These are phyloP conservation scores for Percopsis omiscomaycus DNA, from an alignment of 2,797 vertebrate species.

Conservation along the genomic window DNA sequence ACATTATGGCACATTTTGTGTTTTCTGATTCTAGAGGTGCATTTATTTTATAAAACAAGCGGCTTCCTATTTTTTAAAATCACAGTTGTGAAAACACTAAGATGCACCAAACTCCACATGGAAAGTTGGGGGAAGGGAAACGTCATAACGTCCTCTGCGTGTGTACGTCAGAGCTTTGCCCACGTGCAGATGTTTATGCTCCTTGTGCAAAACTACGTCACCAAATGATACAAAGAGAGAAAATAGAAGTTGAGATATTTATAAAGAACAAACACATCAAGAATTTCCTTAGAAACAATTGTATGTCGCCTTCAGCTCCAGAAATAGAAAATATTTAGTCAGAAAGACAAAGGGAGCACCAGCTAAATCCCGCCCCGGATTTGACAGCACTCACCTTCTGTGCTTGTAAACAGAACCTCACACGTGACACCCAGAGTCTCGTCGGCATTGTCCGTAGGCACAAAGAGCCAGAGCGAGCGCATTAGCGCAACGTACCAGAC, in stretches of 20 bases:
- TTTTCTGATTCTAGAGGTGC: too few species aligned
- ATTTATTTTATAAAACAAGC: too few species aligned
- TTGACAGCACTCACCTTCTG: slow-evolving; percentile 59
- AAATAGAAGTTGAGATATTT: background rate
- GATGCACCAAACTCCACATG: too few species aligned
- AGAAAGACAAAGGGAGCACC: background rate
- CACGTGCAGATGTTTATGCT: slow-evolving; percentile 84
- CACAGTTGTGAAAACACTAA: too few species aligned
- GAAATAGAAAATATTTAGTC: background rate
- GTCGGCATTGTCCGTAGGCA: slow-evolving; percentile 65
- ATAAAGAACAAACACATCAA: background rate
- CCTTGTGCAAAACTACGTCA: slow-evolving; percentile 58
- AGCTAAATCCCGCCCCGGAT: slow-evolving; percentile 64
- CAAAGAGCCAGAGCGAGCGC: slow-evolving; percentile 18
- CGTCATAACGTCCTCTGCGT: slow-evolving; percentile 54
- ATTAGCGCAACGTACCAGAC: slow-evolving; percentile 53
- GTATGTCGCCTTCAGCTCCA: background rate
- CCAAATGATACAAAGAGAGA: background rate
- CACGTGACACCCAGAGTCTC: slow-evolving; percentile 79
- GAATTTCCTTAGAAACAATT: background rate
- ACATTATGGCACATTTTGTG: too few species aligned
- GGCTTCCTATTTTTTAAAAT: too few species aligned
- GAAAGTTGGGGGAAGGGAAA: background rate
- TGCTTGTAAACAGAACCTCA: slow-evolving; percentile 89
- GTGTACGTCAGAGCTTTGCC: slow-evolving; percentile 62